These are phyloP conservation scores for Callipepla californica DNA, from an alignment of 2,113 vertebrate genomes.

Conservation along the genomic window DNA sequence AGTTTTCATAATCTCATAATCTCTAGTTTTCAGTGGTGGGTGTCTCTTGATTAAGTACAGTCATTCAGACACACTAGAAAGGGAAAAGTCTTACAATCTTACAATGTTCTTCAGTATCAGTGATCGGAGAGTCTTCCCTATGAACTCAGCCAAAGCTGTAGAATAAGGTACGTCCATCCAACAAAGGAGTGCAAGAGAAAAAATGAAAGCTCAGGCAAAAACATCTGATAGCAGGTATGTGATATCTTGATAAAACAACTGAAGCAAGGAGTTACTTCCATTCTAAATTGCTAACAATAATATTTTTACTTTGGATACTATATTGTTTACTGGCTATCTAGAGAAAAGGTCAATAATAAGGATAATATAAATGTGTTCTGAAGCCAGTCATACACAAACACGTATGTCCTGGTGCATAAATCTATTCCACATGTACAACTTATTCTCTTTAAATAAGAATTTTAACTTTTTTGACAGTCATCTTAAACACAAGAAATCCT, in stretches of 20 bases:
- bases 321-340: background rate
- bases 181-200: background rate
- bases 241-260: background rate
- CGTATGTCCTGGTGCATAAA: background rate
- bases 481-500: background rate
- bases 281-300: background rate
- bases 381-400: background rate
- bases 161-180: background rate
- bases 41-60: background rate
- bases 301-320: background rate
- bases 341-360: background rate
- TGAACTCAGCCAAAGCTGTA: background rate
- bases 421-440: background rate
- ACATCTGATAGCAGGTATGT: background rate
- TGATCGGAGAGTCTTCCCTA: background rate
- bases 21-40: background rate
- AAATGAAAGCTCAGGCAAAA: background rate
- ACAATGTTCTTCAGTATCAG: background rate
- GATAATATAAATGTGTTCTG: background rate
- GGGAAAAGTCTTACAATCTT: background rate
- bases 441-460: background rate
- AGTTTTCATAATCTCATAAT: background rate
- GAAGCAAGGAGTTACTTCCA: background rate
- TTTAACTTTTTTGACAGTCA: background rate
- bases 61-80: background rate